Conservation (phyloP, 2,888 invertebrate genomes). For the Rotaria magnacalcarata region DNA sequence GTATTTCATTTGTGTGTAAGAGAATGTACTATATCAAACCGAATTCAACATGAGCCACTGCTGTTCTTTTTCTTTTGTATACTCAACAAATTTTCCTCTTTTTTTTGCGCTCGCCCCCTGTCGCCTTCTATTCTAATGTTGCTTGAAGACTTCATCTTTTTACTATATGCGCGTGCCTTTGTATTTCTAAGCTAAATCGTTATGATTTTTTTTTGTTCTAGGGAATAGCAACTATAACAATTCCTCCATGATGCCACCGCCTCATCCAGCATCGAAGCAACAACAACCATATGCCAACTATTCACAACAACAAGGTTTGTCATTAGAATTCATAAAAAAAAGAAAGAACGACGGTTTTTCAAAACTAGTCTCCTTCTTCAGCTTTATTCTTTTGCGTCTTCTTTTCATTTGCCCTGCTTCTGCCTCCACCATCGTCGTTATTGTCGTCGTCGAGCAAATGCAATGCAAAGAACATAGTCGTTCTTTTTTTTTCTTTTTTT, state of each 20-base stretch:
- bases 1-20: background rate
- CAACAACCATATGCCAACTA: slow-evolving; percentile 1
- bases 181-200: background rate
- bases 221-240: background rate
- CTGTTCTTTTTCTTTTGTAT: background rate
- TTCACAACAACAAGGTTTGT: slow-evolving; percentile 18
- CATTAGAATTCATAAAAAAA: background rate
- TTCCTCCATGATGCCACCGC: slow-evolving; percentile 16
- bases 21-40: background rate
- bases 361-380: background rate
- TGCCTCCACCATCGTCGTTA: slow-evolving; percentile 10
- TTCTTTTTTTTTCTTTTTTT: background rate
- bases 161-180: background rate
- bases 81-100: background rate
- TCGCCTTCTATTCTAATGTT: background rate
- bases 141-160: background rate
- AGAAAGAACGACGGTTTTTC: background rate
- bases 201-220: background rate
- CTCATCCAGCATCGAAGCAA: background rate
- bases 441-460: slow-evolving; percentile 12
- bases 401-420: background rate
- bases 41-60: background rate
- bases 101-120: background rate
- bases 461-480: slow-evolving; percentile 19
- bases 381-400: background rate